These are phyloP conservation scores for Zhuqinia jingwanae DNA, from an alignment of 2,888 invertebrate genomes.

Conservation along the genomic window DNA sequence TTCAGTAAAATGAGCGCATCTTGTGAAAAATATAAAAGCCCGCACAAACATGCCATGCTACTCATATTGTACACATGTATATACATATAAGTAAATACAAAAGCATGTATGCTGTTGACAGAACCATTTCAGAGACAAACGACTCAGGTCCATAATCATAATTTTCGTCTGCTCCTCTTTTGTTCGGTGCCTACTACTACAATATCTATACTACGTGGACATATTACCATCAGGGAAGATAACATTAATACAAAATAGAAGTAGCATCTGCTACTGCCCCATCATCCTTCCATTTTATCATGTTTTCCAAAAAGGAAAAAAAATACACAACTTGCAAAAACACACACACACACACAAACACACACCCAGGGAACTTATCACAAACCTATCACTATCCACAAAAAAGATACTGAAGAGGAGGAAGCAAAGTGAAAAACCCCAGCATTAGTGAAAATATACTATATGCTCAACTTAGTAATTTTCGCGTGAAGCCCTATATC, in stretches of 20 bases:
- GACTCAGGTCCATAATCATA: conserved; percentile 18
- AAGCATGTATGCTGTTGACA: conserved; percentile 6
- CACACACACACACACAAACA: neutral
- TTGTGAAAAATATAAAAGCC: neutral
- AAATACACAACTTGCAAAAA: neutral
- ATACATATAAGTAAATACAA: neutral
- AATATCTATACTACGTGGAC: neutral
- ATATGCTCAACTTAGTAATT: conserved; percentile 26
- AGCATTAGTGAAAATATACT: too few species aligned
- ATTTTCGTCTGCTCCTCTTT: conserved; percentile 10
- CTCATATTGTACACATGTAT: too few species aligned
- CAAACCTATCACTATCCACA: conserved; percentile 6
- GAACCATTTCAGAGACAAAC: conserved; percentile 27
- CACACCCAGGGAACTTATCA: conserved; percentile 25
- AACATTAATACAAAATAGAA: neutral
- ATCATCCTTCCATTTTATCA: conserved; percentile 16
- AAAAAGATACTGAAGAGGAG: neutral
- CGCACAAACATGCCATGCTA: neutral
- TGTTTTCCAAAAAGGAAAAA: neutral
- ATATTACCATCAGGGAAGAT: neutral
- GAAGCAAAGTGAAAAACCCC: neutral
- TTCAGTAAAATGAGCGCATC: conserved; percentile 4
- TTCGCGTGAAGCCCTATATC: neutral
- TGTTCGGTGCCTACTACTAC: neutral
- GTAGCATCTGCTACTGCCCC: conserved; percentile 4